Evolutionary conservation across 1,140 invertebrate species (phyloP).

Genomic region (Platyscapa corneri): DNA sequence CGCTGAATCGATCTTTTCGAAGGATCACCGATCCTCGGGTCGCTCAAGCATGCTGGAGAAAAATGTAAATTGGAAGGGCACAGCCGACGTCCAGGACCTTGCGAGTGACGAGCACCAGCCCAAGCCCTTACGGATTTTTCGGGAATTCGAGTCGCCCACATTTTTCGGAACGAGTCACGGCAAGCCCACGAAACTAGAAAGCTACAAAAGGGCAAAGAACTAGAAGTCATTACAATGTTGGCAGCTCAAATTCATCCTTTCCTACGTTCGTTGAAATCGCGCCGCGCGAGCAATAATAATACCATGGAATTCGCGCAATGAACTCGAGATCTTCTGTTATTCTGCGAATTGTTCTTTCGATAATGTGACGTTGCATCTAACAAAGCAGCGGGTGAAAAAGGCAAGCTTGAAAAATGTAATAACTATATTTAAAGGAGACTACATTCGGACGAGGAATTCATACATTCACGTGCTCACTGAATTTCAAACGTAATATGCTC

Average conservation of each 20-base stretch:
- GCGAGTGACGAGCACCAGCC: neutral
- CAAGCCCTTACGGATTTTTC: neutral
- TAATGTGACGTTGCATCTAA: neutral
- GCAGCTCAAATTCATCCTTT: too few species aligned
- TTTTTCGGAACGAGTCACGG: neutral
- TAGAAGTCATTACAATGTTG: neutral
- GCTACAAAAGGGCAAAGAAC: neutral
- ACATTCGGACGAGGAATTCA: too few species aligned
- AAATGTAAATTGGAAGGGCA: conserved; percentile 48
- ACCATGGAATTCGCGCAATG: neutral
- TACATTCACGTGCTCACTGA: too few species aligned
- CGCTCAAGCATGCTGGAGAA: conserved; percentile 3
- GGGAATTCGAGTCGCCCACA: conserved; percentile 8
- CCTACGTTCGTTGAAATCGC: too few species aligned
- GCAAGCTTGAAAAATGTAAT: too few species aligned
- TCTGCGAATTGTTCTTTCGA: neutral
- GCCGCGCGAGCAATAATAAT: too few species aligned
- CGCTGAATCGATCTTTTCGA: conserved; percentile 45
- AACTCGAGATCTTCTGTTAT: neutral
- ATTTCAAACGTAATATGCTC: too few species aligned
- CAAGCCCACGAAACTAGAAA: neutral
- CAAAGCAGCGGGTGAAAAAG: too few species aligned
- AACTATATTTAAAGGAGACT: too few species aligned
- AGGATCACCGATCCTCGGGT: conserved; percentile 26
- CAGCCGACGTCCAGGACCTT: neutral